Evolutionary conservation across 1,140 invertebrate genomes (phyloP).

Genomic region (Palaemon carinicauda): DNA sequence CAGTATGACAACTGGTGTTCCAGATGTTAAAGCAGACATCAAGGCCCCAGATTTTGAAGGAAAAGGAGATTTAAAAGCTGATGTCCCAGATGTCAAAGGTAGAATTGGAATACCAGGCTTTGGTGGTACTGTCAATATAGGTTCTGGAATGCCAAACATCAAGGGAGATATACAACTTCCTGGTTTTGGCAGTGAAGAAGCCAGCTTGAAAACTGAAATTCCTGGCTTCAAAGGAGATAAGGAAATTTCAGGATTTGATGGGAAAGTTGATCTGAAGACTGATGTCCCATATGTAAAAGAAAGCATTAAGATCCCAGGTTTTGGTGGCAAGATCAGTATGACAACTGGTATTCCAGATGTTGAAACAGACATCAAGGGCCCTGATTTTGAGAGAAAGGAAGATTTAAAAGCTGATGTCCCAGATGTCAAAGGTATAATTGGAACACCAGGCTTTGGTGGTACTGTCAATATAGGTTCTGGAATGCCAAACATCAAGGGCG

Average conservation of each 20-base stretch:
- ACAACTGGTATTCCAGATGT: background rate
- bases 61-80: background rate
- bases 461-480: background rate
- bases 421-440: background rate
- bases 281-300: background rate
- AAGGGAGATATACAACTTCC: no score
- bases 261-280: background rate
- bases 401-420: background rate
- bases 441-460: background rate
- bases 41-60: background rate
- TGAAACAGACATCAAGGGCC: background rate
- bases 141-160: background rate
- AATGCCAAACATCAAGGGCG: no score
- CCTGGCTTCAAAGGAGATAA: no score
- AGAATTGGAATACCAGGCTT: constrained; percentile 18
- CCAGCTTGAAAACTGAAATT: no score
- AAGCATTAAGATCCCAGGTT: background rate
- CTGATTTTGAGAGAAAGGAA: background rate
- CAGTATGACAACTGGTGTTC: background rate
- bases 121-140: background rate
- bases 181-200: no score
- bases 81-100: background rate
- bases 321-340: background rate
- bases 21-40: no score
- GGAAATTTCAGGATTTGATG: background rate